Percentiles rank a stretch among this genome's conserved stretches.
These are phyloP conservation scores for Hippocampus mohnikei DNA, from an alignment of 2,113 vertebrate species.

Conservation along the genomic window DNA sequence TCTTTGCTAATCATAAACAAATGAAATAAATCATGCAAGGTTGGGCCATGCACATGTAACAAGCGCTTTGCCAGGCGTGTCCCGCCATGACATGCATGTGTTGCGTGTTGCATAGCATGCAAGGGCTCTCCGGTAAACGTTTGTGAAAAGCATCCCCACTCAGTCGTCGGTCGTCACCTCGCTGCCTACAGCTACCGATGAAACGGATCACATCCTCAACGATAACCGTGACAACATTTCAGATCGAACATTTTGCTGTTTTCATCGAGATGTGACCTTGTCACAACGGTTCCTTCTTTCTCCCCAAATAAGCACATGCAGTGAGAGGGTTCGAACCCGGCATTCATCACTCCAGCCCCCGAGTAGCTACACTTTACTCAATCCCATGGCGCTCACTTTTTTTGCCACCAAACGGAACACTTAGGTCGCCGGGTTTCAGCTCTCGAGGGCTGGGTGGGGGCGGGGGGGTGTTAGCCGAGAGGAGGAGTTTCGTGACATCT, in stretches of 20 bases:
- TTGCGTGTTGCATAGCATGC: neutral
- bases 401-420: neutral
- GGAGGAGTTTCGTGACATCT: constrained; percentile 36
- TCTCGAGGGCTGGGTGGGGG: constrained; percentile 40
- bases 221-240: no score
- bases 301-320: constrained; percentile 57
- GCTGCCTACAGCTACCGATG: constrained; percentile 1
- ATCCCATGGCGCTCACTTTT: constrained; percentile 14
- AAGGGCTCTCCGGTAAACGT: neutral
- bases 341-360: constrained; percentile 57
- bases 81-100: constrained; percentile 33
- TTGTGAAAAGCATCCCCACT: neutral
- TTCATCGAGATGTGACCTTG: no score
- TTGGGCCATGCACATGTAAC: constrained; percentile 36
- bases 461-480: constrained; percentile 19
- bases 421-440: constrained; percentile 37
- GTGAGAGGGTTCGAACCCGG: constrained; percentile 39
- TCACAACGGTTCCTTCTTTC: neutral
- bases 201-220: neutral
- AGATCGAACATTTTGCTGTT: neutral
- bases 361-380: constrained; percentile 55
- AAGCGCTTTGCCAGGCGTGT: constrained; percentile 38
- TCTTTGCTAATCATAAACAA: neutral
- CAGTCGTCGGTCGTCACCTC: neutral
- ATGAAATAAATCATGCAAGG: neutral